phyloP scores from a whole-genome alignment of 2,888 invertebrate genomes.

The Acleris sparsana region DNA sequence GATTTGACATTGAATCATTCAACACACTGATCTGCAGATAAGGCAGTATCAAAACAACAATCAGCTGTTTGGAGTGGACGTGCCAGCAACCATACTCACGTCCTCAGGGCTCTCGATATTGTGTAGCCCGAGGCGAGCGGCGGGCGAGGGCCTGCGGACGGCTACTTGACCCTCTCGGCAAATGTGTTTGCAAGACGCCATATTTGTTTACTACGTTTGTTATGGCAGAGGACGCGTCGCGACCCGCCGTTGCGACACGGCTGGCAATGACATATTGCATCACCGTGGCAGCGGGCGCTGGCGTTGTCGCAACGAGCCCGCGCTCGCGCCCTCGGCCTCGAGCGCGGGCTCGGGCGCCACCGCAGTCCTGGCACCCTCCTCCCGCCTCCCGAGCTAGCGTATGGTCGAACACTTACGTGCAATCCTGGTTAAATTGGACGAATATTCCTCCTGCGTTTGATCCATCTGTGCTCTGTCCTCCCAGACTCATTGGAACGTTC shows the following conservation, averaged over 20 bases:
- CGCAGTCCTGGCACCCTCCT: constrained; percentile 12
- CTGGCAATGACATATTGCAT: constrained; percentile 78
- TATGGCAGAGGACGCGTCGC: constrained; percentile 35
- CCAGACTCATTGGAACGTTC: constrained; percentile 92
- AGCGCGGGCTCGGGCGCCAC: neutral
- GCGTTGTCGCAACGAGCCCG: constrained; percentile 37
- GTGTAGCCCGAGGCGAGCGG: neutral
- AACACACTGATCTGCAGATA: constrained; percentile 22
- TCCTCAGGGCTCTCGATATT: neutral
- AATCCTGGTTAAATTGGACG: constrained; percentile 98
- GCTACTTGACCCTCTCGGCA: constrained; percentile 28
- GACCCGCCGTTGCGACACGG: constrained; percentile 59
- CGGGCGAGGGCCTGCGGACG: constrained; percentile 3
- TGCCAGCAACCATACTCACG: too few species aligned
- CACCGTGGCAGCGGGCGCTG: constrained; percentile 50
- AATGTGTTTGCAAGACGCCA: constrained; percentile 46
- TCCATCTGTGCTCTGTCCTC: constrained; percentile 88
- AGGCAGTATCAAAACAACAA: constrained; percentile 27
- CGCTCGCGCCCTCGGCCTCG: constrained; percentile 28
- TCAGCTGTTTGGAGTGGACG: constrained; percentile 26
- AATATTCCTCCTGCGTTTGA: constrained; percentile 93
- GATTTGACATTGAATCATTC: constrained; percentile 28
- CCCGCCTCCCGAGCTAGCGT: constrained; percentile 15
- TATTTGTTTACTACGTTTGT: constrained; percentile 58
- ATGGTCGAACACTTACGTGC: constrained; percentile 90